Conservation (phyloP, 2,113 vertebrate species). For the Monopterus albus region DNA sequence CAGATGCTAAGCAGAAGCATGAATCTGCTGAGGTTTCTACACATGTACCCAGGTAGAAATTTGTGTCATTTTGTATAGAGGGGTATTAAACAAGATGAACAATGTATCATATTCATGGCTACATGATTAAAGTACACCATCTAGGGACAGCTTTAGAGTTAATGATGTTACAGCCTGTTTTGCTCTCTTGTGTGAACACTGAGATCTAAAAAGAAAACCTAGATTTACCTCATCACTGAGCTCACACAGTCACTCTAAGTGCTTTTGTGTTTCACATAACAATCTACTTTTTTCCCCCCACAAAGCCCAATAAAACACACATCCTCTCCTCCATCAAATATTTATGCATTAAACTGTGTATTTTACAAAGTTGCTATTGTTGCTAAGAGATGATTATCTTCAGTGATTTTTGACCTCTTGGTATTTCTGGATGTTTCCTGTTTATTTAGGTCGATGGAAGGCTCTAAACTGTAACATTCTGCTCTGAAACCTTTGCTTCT, state of each 20-base stretch:
- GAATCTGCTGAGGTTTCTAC: slow-evolving; percentile 39
- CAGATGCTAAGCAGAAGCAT: slow-evolving; percentile 56
- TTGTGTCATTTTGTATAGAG: slow-evolving; percentile 6
- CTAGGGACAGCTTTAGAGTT: not conserved
- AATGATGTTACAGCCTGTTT: too few relatives aligned
- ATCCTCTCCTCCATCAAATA: slow-evolving; percentile 53
- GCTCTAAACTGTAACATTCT: slow-evolving; percentile 25
- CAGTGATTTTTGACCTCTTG: slow-evolving; percentile 48
- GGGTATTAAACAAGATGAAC: slow-evolving; percentile 16
- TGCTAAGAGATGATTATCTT: slow-evolving; percentile 56
- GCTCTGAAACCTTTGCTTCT: slow-evolving; percentile 35
- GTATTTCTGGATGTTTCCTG: slow-evolving; percentile 63
- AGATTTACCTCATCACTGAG: slow-evolving; percentile 5
- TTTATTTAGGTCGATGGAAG: slow-evolving; percentile 64
- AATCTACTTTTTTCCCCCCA: not conserved
- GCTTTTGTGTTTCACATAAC: slow-evolving; percentile 15
- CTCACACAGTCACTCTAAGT: not conserved
- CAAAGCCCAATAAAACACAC: not conserved
- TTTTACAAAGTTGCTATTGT: slow-evolving; percentile 71
- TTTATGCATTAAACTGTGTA: slow-evolving; percentile 63
- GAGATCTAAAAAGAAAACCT: too few relatives aligned
- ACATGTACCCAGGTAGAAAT: slow-evolving; percentile 59
- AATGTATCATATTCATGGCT: not conserved
- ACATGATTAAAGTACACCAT: not conserved
- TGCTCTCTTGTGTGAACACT: too few relatives aligned